Evolutionary conservation across 2,797 vertebrate species (phyloP).

Genomic region (Sparidentex hasta): DNA sequence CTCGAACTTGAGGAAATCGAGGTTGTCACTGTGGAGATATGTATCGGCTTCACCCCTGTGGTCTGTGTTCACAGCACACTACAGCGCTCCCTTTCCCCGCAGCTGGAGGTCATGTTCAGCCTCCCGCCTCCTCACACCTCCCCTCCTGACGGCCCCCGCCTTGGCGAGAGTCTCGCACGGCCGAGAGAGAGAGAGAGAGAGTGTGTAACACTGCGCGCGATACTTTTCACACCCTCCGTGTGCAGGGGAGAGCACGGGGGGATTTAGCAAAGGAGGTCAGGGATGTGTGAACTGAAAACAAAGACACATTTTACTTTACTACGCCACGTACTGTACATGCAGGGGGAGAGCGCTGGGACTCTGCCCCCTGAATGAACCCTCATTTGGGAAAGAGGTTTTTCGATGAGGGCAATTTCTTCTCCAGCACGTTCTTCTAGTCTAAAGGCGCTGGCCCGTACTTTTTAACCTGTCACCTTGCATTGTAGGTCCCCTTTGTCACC

Average conservation of each 20-base stretch:
- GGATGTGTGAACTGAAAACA: conserved; percentile 77
- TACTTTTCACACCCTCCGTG: conserved; percentile 74
- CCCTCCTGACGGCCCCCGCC: conserved; percentile 35
- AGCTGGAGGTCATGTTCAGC: conserved; percentile 60
- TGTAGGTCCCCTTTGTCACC: conserved; percentile 56
- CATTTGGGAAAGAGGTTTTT: conserved; percentile 46
- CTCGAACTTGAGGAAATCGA: conserved; percentile 19
- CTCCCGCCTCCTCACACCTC: conserved; percentile 44
- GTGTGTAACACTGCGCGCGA: conserved; percentile 61
- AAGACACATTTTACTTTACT: conserved; percentile 69
- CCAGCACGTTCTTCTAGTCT: conserved; percentile 43
- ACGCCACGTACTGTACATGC: conserved; percentile 42
- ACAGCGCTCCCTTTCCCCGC: conserved; percentile 33
- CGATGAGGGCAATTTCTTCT: conserved; percentile 61
- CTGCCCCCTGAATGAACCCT: conserved; percentile 72
- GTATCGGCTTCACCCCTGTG: conserved; percentile 38
- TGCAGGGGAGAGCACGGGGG: conserved; percentile 41
- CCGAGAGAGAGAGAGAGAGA: conserved; percentile 34
- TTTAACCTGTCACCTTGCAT: conserved; percentile 64
- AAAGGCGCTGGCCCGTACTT: conserved; percentile 39
- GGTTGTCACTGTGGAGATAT: conserved; percentile 38
- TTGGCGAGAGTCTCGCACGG: conserved; percentile 57
- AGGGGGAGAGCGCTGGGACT: conserved; percentile 1
- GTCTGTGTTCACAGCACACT: conserved; percentile 43
- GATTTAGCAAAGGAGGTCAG: conserved; percentile 71